Percentiles rank a stretch among this genome's conserved stretches.
phyloP scores from a whole-genome alignment of 2,113 vertebrate genomes.

The Indri indri region DNA sequence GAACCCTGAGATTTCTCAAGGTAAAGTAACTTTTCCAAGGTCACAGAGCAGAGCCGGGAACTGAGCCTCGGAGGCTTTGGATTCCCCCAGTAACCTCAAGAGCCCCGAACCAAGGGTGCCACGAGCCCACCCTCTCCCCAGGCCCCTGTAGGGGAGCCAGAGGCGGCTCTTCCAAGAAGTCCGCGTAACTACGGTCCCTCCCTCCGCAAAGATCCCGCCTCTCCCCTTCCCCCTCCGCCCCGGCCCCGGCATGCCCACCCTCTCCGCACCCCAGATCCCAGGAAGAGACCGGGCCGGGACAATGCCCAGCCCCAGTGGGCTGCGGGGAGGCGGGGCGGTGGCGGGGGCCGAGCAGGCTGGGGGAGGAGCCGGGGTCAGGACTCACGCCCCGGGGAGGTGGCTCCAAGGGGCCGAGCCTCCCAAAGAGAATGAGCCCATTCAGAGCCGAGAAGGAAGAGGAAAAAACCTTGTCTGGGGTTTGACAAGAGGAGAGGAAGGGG shows the following conservation, averaged over 20 bases:
- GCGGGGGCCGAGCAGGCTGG: not conserved
- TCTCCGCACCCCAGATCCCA: not conserved
- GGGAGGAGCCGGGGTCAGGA: conserved; percentile 69
- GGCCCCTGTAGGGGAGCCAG: not conserved
- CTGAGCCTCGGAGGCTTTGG: not conserved
- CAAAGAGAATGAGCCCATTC: conserved; percentile 70
- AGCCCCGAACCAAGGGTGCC: not conserved
- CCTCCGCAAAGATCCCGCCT: not conserved
- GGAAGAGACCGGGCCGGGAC: not conserved
- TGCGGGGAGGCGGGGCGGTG: not conserved
- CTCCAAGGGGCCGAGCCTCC: not conserved
- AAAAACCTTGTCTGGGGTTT: conserved; percentile 65
- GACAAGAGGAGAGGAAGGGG: conserved; percentile 69
- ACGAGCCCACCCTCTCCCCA: not conserved
- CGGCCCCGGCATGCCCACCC: not conserved
- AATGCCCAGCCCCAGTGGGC: not conserved
- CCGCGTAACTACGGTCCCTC: not conserved
- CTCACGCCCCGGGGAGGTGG: conserved; percentile 67
- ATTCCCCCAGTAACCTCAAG: not conserved
- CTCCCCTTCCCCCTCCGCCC: not conserved
- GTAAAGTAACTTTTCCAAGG: not conserved
- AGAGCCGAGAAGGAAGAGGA: conserved; percentile 66
- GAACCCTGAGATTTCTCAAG: not conserved
- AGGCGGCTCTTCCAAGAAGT: not conserved
- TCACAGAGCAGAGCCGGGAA: not conserved